phyloP scores from a whole-genome alignment of 2,113 vertebrate species.

The Cryptomyrus ogoouensis region DNA sequence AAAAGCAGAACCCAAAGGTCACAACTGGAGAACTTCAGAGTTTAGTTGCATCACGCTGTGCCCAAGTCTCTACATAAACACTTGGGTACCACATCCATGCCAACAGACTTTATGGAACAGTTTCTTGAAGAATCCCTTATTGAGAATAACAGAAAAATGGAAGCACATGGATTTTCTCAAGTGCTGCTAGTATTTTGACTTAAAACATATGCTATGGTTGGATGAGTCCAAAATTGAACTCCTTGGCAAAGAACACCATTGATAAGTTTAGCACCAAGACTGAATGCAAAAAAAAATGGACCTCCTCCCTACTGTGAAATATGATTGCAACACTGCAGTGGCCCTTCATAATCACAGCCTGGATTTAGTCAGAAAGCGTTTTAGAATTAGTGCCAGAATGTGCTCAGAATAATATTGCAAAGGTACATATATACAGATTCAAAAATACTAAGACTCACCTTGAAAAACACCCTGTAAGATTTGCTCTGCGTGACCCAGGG shows the following conservation, averaged over 20 bases:
- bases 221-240: neutral
- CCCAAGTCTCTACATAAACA: neutral
- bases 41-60: neutral
- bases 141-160: neutral
- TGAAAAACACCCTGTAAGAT: neutral
- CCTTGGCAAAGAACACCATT: neutral
- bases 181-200: neutral
- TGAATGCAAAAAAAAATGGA: neutral
- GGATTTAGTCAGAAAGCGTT: neutral
- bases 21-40: neutral
- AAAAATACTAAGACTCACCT: neutral
- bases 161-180: constrained; percentile 3
- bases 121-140: neutral
- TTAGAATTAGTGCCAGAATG: neutral
- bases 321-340: neutral
- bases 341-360: neutral
- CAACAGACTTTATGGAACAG: neutral
- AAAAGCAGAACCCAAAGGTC: neutral
- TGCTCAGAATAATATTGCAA: neutral
- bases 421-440: neutral
- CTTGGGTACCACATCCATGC: neutral
- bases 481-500: neutral
- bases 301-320: neutral
- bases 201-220: neutral
- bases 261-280: neutral